Base-by-base conservation (phyloP, 2,888 invertebrate genomes). In the Prenolepis imparis region DNA sequence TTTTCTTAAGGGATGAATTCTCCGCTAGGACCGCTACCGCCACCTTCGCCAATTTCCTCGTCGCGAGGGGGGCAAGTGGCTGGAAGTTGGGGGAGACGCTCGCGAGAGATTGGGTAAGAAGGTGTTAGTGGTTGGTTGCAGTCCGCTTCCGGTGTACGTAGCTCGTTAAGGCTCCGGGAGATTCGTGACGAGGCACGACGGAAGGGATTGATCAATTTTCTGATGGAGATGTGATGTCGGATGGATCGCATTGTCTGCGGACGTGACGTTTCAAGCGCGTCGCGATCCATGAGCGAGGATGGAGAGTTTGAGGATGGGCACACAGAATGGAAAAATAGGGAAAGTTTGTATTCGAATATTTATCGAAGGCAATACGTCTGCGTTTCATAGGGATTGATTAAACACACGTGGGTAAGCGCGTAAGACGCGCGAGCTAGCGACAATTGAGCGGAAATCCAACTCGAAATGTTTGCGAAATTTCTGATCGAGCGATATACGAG, bases 1-100 rank as follows among this genome's bases (percentile, higher is more conserved):
- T 94, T 93, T 94, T 93, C 92, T 93, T 93, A 92, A 93, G 86
- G 90, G 90, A 90, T 90, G 90, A 89, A 90, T 90, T 90, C 89
- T 90, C 84, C 87, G 87, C 87, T 83, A 84, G 85, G 84, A 87
- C 87, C 89, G 84, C 84, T 84, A 83, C 85, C 84, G 74, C 70
- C 83, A 82, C 67, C 72, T 63, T 77, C 32, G 59, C 61, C 75
- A 81, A 77, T 41, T 72, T 52, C n/a, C 41, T 68, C 39, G 81
- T 64, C 36, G 77, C 41, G n/a, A 9, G 63, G 12, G 21, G 18
- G n/a, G 6, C 55, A 24, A 55, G 57, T 32, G 28, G 66, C 28
- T 67, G 72, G 32, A 61, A 48, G 82, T 70, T 66, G 66, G 44
- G 64, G 63, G 57, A 59, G 36, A 59, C 57, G 72, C 24, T 82